Evolutionary conservation across 2,797 vertebrate genomes (phyloP), one percentile per base, ranked within the genome.

Genomic region (Lagodon rhomboides): DNA sequence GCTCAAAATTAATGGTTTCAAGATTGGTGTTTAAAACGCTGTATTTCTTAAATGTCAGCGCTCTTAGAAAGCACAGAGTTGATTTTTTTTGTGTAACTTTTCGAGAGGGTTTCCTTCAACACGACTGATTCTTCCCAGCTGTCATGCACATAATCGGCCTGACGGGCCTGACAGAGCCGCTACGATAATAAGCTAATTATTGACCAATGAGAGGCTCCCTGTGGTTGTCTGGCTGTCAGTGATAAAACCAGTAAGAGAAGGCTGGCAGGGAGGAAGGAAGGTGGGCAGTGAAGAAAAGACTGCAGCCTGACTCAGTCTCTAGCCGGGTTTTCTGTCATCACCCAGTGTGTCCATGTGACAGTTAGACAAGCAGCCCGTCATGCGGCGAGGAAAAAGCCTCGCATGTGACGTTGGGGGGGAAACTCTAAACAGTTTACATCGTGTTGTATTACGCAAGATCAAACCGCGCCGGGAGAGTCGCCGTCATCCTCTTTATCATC

Each of bases 291-390:
- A 8, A 20, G 59, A 55, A 74, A 38, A 66, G 34, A 11, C 59
- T 41, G 27, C 7, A 43, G 62, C 67, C 71, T 90, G 87, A 89
- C 17, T 90, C 86, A 85, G 25, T 56, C 75, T 59, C 27, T 68
- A 9, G 27, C 51, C 20, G 6, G 76, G 58, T 62, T 50, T 16
- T 0, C 68, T 66, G 60, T 80, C 80, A 61, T 80, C 65, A 4
- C 74, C 80, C 82, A 15, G 27, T 2, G 68, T 55, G 79, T 71
- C 87, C 86, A 77, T 89, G 88, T 91, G 91, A 89, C 78, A 50
- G 58, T 60, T 11, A 68, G 68, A 68, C 75, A 46, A 55, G 49
- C 69, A 63, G 70, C 18, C 66, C 47, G 78, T 82, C 87, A 71
- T 80, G 85, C 53, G 85, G 67, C 54, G 60, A 55, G 41, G 56